These are phyloP conservation scores for Oncorhynchus keta DNA, from an alignment of 2,113 vertebrate species.

Conservation along the genomic window DNA sequence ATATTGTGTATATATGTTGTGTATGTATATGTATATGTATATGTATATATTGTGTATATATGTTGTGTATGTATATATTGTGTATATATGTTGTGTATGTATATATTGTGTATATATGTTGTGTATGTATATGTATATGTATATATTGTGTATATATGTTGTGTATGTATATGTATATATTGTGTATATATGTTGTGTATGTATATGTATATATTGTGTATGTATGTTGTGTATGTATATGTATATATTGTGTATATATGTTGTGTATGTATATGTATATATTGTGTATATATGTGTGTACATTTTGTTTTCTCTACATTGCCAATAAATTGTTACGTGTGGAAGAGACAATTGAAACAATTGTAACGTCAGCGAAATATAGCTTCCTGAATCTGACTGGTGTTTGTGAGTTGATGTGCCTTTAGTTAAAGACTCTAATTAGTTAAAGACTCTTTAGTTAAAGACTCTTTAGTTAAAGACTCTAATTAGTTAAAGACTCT, in stretches of 20 bases:
- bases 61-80: not conserved
- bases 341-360: too few species aligned
- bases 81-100: not conserved
- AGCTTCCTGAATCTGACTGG: not conserved
- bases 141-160: not conserved
- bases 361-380: too few species aligned
- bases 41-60: not conserved
- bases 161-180: too few species aligned
- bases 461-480: not conserved
- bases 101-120: not conserved
- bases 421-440: not conserved
- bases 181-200: not conserved
- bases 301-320: too few species aligned
- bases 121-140: not conserved
- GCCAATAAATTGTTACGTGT: too few species aligned
- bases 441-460: too few species aligned
- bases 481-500: not conserved
- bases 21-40: fast-evolving
- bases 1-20: not conserved
- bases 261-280: too few species aligned
- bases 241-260: not conserved
- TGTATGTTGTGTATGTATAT: not conserved
- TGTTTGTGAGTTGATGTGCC: not conserved
- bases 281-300: not conserved
- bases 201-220: not conserved